Evolutionary conservation across 2,888 invertebrate species (phyloP).

Genomic region (Eupelmus urozonus): DNA sequence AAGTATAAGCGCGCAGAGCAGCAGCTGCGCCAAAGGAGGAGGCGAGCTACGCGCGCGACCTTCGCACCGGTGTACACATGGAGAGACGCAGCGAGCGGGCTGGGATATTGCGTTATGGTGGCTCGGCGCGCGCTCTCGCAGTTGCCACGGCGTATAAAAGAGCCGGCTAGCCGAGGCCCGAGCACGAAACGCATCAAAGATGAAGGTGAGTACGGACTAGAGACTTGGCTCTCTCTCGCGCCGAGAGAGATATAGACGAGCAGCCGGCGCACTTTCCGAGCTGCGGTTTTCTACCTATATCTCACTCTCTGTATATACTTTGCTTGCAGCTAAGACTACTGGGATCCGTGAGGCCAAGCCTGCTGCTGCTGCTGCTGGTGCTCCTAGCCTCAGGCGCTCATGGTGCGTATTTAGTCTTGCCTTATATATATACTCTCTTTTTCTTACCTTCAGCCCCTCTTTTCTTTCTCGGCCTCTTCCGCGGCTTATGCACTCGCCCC

Average conservation of each 20-base stretch:
- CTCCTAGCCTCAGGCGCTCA: conserved; percentile 51
- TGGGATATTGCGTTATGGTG: conserved; percentile 50
- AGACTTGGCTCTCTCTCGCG: background rate
- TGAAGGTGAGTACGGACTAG: conserved; percentile 54
- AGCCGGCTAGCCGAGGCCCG: conserved; percentile 25
- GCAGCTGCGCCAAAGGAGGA: no score
- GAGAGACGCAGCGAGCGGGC: no score
- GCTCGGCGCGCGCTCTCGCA: no score
- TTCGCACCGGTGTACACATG: no score
- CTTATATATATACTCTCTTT: no score
- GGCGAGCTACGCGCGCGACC: no score
- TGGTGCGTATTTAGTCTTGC: conserved; percentile 55
- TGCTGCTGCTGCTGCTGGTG: conserved; percentile 19
- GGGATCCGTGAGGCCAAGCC: conserved; percentile 16
- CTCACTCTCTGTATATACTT: no score
- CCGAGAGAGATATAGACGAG: no score
- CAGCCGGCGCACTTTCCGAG: background rate
- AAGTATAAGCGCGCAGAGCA: no score
- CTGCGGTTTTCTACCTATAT: background rate
- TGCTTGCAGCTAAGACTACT: conserved; percentile 50
- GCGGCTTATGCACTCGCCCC: no score
- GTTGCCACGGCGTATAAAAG: no score
- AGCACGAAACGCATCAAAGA: conserved; percentile 53
- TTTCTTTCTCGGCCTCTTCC: background rate
- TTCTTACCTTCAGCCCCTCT: background rate